Evolutionary conservation across 2,888 invertebrate species (phyloP).

Genomic region (Volucella inanis): DNA sequence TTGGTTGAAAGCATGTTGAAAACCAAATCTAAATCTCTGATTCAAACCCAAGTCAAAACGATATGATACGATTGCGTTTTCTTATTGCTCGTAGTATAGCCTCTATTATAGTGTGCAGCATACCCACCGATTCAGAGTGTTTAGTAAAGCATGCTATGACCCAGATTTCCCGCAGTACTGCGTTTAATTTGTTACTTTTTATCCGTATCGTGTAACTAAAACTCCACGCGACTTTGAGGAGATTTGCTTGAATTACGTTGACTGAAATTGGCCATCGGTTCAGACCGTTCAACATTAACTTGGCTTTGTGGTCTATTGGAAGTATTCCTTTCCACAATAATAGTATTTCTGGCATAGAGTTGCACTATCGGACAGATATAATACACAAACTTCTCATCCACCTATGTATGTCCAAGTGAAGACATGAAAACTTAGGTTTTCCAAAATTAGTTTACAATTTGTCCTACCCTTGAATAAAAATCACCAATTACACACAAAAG

Average conservation of each 20-base stretch:
- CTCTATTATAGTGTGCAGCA: not conserved
- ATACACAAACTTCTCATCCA: no score
- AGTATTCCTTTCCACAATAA: no score
- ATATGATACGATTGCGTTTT: slow-evolving; percentile 31
- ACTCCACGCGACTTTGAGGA: not conserved
- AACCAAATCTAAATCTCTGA: slow-evolving; percentile 2
- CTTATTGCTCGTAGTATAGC: not conserved
- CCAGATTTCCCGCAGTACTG: slow-evolving; percentile 22
- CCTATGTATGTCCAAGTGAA: no score
- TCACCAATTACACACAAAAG: no score
- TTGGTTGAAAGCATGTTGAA: not conserved
- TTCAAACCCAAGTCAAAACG: not conserved
- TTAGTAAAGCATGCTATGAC: slow-evolving; percentile 28
- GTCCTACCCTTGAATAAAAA: no score
- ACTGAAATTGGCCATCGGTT: slow-evolving; percentile 7
- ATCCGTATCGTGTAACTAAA: not conserved
- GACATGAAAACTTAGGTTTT: no score
- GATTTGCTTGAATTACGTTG: slow-evolving; percentile 36
- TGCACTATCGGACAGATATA: no score
- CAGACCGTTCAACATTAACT: not conserved
- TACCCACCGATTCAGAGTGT: not conserved
- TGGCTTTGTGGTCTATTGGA: not conserved
- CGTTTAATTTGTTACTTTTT: not conserved
- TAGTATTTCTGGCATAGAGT: no score
- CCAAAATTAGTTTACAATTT: no score